These are phyloP conservation scores for Hydrolagus affinis DNA, from an alignment of 2,113 vertebrate genomes.

Conservation along the genomic window DNA sequence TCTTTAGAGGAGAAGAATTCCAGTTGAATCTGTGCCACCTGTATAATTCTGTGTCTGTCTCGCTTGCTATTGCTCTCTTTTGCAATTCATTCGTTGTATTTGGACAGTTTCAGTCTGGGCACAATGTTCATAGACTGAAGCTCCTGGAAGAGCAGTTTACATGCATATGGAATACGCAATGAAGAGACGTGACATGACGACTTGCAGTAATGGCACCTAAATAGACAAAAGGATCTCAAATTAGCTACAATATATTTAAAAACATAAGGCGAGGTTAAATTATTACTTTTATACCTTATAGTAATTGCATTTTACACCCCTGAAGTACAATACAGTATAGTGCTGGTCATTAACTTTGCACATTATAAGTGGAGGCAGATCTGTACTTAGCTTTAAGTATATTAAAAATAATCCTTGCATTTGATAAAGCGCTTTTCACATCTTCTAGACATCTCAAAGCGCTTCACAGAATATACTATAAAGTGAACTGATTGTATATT, in stretches of 20 bases:
- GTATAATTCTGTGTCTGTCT: not conserved
- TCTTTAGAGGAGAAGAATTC: not conserved
- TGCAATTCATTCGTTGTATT: slow-evolving; percentile 76
- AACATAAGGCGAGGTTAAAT: not conserved
- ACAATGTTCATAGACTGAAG: slow-evolving; percentile 98
- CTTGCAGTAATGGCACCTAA: slow-evolving; percentile 96
- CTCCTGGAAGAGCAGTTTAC: slow-evolving; percentile 96
- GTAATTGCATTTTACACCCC: no score
- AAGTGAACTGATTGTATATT: no score
- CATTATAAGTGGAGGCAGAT: no score
- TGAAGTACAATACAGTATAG: no score
- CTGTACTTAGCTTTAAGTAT: no score
- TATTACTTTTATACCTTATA: not conserved
- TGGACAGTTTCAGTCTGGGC: slow-evolving; percentile 83
- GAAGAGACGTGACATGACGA: slow-evolving; percentile 92
- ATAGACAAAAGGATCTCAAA: slow-evolving; percentile 15
- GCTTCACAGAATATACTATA: no score
- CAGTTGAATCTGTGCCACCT: not conserved
- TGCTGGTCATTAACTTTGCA: no score
- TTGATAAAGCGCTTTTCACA: no score
- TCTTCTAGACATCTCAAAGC: no score
- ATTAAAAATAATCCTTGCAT: no score
- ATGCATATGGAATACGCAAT: slow-evolving; percentile 89
- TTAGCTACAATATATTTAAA: not conserved
- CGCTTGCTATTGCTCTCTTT: not conserved